These are phyloP conservation scores for Pemphigus obesinymphae DNA, from an alignment of 1,140 invertebrate genomes.

Conservation along the genomic window DNA sequence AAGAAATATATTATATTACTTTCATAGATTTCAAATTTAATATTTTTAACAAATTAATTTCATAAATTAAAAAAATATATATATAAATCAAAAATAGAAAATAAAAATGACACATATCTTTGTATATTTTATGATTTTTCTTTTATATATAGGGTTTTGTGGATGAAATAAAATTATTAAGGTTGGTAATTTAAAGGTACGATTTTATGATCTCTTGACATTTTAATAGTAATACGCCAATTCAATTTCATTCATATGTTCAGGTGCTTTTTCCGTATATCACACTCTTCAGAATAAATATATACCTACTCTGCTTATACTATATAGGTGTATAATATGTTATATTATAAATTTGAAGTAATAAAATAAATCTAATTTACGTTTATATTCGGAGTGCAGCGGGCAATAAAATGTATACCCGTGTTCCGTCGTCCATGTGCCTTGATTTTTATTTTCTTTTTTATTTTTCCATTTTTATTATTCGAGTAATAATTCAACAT, in stretches of 20 bases:
- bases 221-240: neutral
- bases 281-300: neutral
- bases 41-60: neutral
- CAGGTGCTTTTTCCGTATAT: no score
- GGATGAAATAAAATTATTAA: neutral
- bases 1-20: no score
- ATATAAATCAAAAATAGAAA: no score
- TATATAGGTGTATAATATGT: no score
- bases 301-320: no score
- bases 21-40: no score
- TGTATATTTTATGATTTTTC: neutral
- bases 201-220: neutral
- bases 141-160: neutral
- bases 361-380: slow-evolving; percentile 27
- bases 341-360: neutral
- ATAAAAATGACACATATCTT: no score
- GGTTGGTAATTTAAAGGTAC: neutral
- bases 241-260: neutral
- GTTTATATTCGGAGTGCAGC: neutral
- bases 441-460: neutral
- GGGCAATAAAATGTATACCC: neutral
- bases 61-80: no score
- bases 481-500: slow-evolving; percentile 1
- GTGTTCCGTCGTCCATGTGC: no score
- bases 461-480: slow-evolving; percentile 11